Evolutionary conservation across 2,113 vertebrate species (phyloP).

Genomic region (Rynchops niger): DNA sequence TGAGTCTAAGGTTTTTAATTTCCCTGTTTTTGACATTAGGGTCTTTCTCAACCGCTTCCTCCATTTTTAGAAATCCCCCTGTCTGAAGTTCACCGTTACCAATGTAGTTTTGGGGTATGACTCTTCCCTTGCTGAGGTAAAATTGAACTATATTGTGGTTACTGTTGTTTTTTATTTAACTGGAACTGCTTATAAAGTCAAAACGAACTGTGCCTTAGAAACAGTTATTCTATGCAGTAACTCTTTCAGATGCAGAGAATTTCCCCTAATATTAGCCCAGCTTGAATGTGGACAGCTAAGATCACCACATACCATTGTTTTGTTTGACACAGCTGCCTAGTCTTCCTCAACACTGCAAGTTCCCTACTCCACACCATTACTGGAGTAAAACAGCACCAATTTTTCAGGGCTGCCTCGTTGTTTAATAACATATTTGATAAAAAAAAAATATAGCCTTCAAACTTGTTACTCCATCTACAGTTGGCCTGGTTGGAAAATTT

Average conservation of each 20-base stretch:
- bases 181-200: background rate
- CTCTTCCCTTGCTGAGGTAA: background rate
- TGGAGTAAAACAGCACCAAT: background rate
- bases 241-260: background rate
- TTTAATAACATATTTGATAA: background rate
- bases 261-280: background rate
- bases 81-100: background rate
- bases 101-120: background rate
- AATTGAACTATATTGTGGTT: background rate
- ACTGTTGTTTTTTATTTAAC: background rate
- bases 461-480: background rate
- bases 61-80: slow-evolving; percentile 32
- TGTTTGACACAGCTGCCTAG: background rate
- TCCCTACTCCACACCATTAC: background rate
- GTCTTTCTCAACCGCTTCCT: slow-evolving; percentile 20
- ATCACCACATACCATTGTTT: background rate
- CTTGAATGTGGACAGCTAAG: background rate
- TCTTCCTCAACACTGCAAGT: background rate
- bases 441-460: background rate
- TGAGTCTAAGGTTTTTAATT: slow-evolving; percentile 30
- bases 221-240: background rate
- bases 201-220: background rate
- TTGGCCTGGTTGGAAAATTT: background rate
- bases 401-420: background rate
- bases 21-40: background rate